Conservation (phyloP, 2,888 invertebrate species). For the Exephanes ischioxanthus region DNA sequence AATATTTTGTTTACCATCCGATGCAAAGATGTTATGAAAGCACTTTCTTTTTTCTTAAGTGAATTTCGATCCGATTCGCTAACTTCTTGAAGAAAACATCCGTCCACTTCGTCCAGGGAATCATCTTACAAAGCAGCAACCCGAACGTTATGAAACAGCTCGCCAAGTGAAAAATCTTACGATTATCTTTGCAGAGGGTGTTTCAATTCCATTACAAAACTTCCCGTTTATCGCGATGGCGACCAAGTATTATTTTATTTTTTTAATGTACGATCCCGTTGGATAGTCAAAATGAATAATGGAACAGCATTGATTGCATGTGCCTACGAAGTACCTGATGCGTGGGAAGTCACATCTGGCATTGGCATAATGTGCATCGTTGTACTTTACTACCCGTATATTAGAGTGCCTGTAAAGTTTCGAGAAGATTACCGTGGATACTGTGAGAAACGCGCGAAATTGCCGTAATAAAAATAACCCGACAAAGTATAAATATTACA, state of each 20-base stretch:
- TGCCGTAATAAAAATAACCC: constrained; percentile 40
- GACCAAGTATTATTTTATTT: not conserved
- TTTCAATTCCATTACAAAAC: not conserved
- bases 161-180: not conserved
- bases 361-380: constrained; percentile 44
- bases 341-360: constrained; percentile 12
- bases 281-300: constrained; percentile 28
- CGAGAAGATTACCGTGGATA: not conserved
- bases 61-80: not conserved
- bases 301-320: constrained; percentile 18
- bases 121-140: not conserved
- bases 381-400: constrained; percentile 39
- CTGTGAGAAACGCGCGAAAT: constrained; percentile 18
- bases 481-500: not conserved
- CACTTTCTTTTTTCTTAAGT: not conserved
- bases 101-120: not conserved
- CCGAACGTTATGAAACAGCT: not conserved
- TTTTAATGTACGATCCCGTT: not conserved
- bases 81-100: not conserved
- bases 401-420: constrained; percentile 51
- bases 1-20: constrained; percentile 2
- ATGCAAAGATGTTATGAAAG: not conserved
- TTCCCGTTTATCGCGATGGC: not conserved
- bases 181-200: not conserved
- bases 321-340: not conserved